These are phyloP conservation scores for Oreortyx pictus DNA, from an alignment of 2,797 vertebrate genomes.

Conservation along the genomic window DNA sequence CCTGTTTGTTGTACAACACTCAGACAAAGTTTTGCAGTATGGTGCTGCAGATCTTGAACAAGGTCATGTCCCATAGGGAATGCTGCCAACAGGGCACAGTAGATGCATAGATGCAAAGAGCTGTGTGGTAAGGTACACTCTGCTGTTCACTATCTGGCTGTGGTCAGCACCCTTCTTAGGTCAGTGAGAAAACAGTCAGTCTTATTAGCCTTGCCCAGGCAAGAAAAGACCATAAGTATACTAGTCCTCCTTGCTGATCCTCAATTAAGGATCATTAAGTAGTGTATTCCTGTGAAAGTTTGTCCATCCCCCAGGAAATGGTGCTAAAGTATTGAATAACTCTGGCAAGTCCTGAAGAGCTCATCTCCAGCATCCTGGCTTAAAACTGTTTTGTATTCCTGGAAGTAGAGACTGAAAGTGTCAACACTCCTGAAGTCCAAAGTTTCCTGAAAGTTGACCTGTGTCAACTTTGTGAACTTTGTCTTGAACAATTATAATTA, in stretches of 20 bases:
- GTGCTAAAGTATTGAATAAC: neutral
- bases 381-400: neutral
- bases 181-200: neutral
- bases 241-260: neutral
- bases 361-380: neutral
- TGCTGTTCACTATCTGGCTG: accelerated
- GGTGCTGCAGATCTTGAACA: neutral
- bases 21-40: neutral
- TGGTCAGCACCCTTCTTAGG: accelerated
- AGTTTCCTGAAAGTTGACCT: neutral
- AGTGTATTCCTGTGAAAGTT: neutral
- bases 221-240: neutral
- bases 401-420: neutral
- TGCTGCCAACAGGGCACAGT: neutral
- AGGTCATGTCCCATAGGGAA: neutral
- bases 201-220: neutral
- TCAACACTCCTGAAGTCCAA: neutral
- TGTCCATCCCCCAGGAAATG: neutral
- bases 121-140: accelerated
- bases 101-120: neutral
- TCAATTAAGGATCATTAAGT: neutral
- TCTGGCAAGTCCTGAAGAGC: neutral
- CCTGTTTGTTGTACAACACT: neutral
- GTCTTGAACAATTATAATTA: neutral
- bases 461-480: neutral